phyloP scores from a whole-genome alignment of 2,888 invertebrate species.

The Folsomia manolachei region DNA sequence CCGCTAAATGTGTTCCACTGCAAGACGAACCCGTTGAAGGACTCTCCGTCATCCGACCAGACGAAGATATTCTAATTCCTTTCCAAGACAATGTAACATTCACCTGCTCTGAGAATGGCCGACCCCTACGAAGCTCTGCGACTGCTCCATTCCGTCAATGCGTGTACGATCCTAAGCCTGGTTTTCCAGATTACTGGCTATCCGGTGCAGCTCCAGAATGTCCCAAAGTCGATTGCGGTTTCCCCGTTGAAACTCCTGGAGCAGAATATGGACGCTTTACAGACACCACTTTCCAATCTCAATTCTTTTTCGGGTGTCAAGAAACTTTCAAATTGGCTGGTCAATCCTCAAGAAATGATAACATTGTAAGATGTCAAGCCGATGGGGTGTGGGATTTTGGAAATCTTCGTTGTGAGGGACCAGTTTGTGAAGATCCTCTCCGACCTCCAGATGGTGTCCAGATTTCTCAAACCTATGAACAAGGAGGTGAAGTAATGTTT shows the following conservation, averaged over 20 bases:
- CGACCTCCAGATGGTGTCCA: constrained; percentile 89
- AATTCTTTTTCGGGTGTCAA: constrained; percentile 93
- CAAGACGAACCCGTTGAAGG: constrained; percentile 87
- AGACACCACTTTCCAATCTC: constrained; percentile 87
- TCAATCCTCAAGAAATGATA: constrained; percentile 85
- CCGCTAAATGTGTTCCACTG: constrained; percentile 84
- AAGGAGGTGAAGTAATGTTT: constrained; percentile 84
- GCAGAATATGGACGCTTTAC: constrained; percentile 85
- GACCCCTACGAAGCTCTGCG: constrained; percentile 73
- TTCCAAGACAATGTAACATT: constrained; percentile 88
- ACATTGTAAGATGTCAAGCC: constrained; percentile 84
- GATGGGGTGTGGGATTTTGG: constrained; percentile 98
- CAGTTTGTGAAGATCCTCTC: constrained; percentile 93
- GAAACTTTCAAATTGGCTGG: constrained; percentile 92
- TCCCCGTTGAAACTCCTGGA: constrained; percentile 85
- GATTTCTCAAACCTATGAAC: constrained; percentile 64
- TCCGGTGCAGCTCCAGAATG: constrained; percentile 82
- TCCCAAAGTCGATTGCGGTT: constrained; percentile 85
- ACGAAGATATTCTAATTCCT: constrained; percentile 78
- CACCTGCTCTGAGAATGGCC: constrained; percentile 73
- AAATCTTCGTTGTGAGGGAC: constrained; percentile 90
- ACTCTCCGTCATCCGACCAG: constrained; percentile 70
- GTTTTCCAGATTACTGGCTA: constrained; percentile 85
- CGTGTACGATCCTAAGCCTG: constrained; percentile 89
- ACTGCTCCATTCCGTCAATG: constrained; percentile 87